Conservation (phyloP, 1,140 invertebrate species). For the Cotesia glomerata region DNA sequence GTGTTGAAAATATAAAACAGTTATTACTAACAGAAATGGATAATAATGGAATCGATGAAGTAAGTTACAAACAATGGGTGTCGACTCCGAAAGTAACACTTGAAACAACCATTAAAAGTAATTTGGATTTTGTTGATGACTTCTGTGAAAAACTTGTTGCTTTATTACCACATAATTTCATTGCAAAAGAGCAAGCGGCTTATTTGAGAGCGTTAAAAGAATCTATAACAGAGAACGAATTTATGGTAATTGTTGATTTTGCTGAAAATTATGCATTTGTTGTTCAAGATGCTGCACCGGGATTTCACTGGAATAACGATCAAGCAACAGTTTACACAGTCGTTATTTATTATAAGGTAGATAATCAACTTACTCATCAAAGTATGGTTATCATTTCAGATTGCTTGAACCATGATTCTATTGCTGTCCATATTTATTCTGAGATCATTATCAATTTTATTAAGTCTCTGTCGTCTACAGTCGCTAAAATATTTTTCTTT, state of each 20-base stretch:
- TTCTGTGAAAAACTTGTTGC: conserved; percentile 21
- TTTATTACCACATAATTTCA: conserved; percentile 32
- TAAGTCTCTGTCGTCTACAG: not conserved
- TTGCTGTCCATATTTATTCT: not conserved
- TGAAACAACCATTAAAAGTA: not conserved
- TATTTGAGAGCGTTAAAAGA: conserved; percentile 31
- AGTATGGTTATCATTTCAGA: conserved; percentile 12
- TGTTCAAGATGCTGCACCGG: not conserved
- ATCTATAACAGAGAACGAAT: conserved; percentile 26
- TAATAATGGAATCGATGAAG: conserved; percentile 14
- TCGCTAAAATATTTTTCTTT: not conserved
- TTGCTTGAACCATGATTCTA: conserved; percentile 10
- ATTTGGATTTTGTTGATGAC: conserved; percentile 27
- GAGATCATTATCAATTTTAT: conserved; percentile 3
- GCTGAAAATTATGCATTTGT: conserved; percentile 31
- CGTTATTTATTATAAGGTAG: conserved; percentile 10
- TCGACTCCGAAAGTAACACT: conserved; percentile 13
- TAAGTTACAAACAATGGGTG: conserved; percentile 23
- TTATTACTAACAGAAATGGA: conserved; percentile 10
- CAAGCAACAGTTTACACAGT: conserved; percentile 6
- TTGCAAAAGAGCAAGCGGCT: conserved; percentile 36
- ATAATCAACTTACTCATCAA: not conserved
- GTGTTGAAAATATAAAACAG: conserved; percentile 2
- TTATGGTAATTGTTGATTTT: conserved; percentile 40
- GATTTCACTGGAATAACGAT: conserved; percentile 8